phyloP scores from a whole-genome alignment of 2,888 invertebrate species.

The Gastrophysa polygoni region DNA sequence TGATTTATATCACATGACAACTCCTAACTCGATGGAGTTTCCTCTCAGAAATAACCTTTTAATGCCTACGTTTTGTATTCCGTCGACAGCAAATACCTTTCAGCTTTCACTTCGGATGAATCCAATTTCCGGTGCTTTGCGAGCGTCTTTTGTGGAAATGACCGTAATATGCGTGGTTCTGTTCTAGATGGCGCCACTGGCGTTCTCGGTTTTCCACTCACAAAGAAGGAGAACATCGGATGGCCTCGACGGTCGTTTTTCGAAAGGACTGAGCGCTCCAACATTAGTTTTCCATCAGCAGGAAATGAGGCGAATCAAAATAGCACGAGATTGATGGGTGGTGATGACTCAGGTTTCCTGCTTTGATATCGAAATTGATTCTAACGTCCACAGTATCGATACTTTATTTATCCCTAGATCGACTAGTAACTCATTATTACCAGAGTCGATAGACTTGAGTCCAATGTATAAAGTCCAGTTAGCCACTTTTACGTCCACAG shows the following conservation, averaged over 20 bases:
- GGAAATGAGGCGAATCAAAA: not conserved
- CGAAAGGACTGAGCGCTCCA: not conserved
- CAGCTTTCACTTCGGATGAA: constrained; percentile 33
- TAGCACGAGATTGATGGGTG: not conserved
- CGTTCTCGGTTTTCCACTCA: not conserved
- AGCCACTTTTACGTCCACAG: too few relatives aligned
- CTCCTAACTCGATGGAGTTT: not conserved
- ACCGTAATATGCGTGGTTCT: constrained; percentile 19
- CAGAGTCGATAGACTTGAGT: too few relatives aligned
- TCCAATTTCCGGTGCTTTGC: constrained; percentile 37
- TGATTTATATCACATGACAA: constrained; percentile 6
- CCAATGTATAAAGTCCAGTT: too few relatives aligned
- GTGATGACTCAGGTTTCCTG: not conserved
- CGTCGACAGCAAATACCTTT: constrained; percentile 24
- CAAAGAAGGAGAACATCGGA: not conserved
- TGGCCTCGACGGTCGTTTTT: not conserved
- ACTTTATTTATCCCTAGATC: too few relatives aligned
- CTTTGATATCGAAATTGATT: not conserved
- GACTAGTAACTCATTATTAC: too few relatives aligned
- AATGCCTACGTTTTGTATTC: constrained; percentile 21
- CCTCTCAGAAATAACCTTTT: constrained; percentile 10
- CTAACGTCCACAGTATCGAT: too few relatives aligned
- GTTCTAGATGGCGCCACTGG: constrained; percentile 7
- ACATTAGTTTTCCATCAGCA: not conserved
- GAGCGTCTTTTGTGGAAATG: constrained; percentile 26